Conservation (phyloP, 2,888 invertebrate species). For the Lasioglossum villosulum region DNA sequence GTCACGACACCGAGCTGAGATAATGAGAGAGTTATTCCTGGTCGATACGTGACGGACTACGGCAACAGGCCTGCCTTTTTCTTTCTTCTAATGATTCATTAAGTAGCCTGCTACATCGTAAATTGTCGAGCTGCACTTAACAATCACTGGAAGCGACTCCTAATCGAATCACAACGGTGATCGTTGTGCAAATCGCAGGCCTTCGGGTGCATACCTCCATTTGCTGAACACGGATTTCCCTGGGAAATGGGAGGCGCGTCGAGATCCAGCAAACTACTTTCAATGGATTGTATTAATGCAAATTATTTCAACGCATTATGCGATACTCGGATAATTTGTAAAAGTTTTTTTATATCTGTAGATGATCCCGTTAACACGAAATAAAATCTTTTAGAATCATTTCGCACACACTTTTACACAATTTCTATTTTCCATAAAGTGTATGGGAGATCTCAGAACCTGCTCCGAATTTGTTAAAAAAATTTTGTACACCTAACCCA, state of each 20-base stretch:
- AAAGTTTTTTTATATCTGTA: too few relatives aligned
- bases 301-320: too few relatives aligned
- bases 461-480: too few relatives aligned
- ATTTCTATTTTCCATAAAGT: too few relatives aligned
- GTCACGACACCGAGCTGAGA: slow-evolving; percentile 12
- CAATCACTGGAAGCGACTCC: not conserved
- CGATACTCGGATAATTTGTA: too few relatives aligned
- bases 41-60: slow-evolving; percentile 10
- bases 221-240: not conserved
- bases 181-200: not conserved
- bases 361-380: too few relatives aligned
- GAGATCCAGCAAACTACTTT: too few relatives aligned
- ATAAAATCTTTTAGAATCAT: too few relatives aligned
- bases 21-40: slow-evolving; percentile 13
- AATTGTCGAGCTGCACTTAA: not conserved
- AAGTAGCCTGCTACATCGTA: not conserved
- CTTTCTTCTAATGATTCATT: not conserved
- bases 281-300: too few relatives aligned
- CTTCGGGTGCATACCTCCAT: not conserved
- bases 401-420: too few relatives aligned
- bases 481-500: not conserved
- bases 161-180: not conserved
- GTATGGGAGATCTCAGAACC: too few relatives aligned
- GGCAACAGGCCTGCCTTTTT: not conserved
- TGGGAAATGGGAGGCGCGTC: too few relatives aligned